Evolutionary conservation across 2,888 invertebrate genomes (phyloP), one percentile per base, ranked within the genome.

Genomic region (Molorchus minor): DNA sequence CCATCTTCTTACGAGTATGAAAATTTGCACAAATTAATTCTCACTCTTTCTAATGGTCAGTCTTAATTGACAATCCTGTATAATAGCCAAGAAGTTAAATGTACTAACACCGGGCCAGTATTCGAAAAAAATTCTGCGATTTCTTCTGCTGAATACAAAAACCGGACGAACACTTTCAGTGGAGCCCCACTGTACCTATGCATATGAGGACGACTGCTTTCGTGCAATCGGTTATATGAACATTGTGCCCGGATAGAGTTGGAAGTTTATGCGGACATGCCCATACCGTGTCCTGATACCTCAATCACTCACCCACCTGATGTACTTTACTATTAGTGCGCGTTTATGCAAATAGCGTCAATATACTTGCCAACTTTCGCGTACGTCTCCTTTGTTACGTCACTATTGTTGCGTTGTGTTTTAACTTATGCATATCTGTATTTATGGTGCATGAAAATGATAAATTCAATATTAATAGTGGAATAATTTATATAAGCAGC

Each of bases 291-390:
- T 79, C 71, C 74, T 71, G 71, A 76, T 75, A 74, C 74, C 76
- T 77, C 77, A 76, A 77, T 78, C 76, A 73, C 72, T 77, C 73
- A 77, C 77, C 77, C 76, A 77, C 77, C 78, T 77, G 75, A 75
- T 77, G 76, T 76, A 75, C 72, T 72, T 68, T 69, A 69, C 71
- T 74, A 75, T 77, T 75, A 77, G 73, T 68, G 75, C 73, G 71
- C 73, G 75, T 77, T 75, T 75, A 76, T 78, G 77, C 76, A 77
- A 76, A 78, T 77, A 63, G 69, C 70, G 71, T 74, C 74, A 73
- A 76, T 76, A 74, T 69, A 56, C 56, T 56, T 46, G 58, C 58
- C 61, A 61, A 61, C 53, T 53, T 55, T 49, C 45, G 33, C 38
- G 40, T 38, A 25, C 21, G 36, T 29, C 49, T 49, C 47, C 47